Percentiles rank a stretch among this genome's conserved stretches.
Conservation (phyloP, 2,797 vertebrate genomes). For the Enteromius thamalakanensis region DNA sequence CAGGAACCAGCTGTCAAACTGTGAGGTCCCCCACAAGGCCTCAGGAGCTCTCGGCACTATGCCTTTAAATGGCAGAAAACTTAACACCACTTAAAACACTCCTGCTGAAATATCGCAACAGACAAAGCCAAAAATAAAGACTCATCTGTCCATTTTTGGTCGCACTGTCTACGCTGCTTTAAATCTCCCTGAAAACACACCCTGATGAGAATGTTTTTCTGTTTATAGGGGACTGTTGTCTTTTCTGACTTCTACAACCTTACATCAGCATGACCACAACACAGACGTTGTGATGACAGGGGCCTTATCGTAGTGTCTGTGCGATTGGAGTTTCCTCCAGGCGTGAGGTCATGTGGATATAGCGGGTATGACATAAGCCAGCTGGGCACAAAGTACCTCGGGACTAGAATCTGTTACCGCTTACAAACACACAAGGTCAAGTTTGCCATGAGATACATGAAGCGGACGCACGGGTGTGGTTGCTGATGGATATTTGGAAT, state of each 20-base stretch:
- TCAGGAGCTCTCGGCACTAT: constrained; percentile 57
- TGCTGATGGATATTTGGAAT: constrained; percentile 27
- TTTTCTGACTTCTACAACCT: neutral
- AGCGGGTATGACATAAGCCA: constrained; percentile 52
- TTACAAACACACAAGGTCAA: constrained; percentile 52
- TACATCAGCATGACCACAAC: constrained; percentile 3
- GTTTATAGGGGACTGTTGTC: neutral
- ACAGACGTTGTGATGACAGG: constrained; percentile 3
- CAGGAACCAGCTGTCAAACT: constrained; percentile 67
- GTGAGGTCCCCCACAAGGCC: constrained; percentile 53
- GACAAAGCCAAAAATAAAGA: constrained; percentile 52
- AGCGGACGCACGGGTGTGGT: constrained; percentile 29
- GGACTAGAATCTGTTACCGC: constrained; percentile 52
- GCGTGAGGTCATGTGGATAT: constrained; percentile 23
- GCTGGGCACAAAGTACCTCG: constrained; percentile 30
- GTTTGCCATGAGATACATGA: neutral
- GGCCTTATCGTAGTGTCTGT: neutral
- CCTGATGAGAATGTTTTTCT: neutral
- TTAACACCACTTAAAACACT: constrained; percentile 62
- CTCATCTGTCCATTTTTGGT: constrained; percentile 49
- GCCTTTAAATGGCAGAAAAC: constrained; percentile 48
- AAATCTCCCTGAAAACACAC: neutral
- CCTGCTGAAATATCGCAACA: constrained; percentile 20
- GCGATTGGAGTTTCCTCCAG: neutral
- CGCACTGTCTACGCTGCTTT: neutral